Evolutionary conservation across 1,140 invertebrate species (phyloP).

Genomic region (Melipona quadrifasciata): DNA sequence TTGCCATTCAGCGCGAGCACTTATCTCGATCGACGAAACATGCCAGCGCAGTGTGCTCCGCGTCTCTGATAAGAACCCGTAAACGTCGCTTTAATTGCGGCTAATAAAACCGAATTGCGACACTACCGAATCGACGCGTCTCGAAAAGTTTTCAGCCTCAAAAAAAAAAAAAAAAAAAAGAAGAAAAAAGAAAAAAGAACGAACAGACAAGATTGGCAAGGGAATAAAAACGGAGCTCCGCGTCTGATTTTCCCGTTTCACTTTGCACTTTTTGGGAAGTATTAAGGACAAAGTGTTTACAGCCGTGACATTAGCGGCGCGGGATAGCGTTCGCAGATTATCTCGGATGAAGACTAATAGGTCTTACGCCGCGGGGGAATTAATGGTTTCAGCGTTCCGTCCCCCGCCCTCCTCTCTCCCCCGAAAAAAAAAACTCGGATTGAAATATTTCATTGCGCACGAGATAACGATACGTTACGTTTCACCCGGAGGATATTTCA

Average conservation of each 20-base stretch:
- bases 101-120: conserved; percentile 38
- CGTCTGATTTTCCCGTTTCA: neutral
- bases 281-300: neutral
- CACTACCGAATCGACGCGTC: neutral
- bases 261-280: neutral
- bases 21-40: conserved; percentile 72
- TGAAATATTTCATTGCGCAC: neutral
- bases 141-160: neutral
- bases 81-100: conserved; percentile 41
- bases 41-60: conserved; percentile 10
- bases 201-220: too few species aligned
- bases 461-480: neutral
- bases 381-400: neutral
- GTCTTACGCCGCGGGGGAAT: neutral
- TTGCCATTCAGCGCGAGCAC: conserved; percentile 67
- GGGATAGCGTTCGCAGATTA: neutral
- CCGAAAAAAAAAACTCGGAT: neutral
- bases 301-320: neutral
- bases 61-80: conserved; percentile 29
- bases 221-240: too few species aligned
- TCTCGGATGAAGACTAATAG: neutral
- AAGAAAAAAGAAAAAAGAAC: neutral
- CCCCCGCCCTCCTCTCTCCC: too few species aligned
- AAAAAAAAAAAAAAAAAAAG: neutral
- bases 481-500: neutral